These are phyloP conservation scores for Mayetiola destructor DNA, from an alignment of 2,888 invertebrate genomes.

Conservation along the genomic window DNA sequence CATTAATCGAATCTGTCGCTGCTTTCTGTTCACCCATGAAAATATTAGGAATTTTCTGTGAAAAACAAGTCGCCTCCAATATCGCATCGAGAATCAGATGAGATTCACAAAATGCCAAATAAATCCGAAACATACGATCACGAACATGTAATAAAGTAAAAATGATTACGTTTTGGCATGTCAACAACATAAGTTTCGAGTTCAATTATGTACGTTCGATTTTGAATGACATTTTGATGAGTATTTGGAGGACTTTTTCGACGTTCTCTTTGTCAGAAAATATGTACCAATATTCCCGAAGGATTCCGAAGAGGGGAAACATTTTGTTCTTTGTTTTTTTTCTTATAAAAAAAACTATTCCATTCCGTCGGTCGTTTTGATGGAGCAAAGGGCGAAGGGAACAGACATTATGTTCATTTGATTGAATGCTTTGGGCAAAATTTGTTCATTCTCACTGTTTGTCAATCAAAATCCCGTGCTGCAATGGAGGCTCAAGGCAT, in stretches of 20 bases:
- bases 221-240: slow-evolving; percentile 8
- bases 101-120: too few species aligned
- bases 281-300: background rate
- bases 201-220: slow-evolving; percentile 7
- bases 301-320: background rate
- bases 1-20: slow-evolving; percentile 9
- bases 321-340: background rate
- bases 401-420: too few species aligned
- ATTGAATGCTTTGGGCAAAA: background rate
- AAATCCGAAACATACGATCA: background rate
- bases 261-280: too few species aligned
- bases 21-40: too few species aligned
- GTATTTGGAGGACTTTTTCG: background rate
- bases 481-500: too few species aligned
- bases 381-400: too few species aligned
- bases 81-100: too few species aligned
- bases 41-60: too few species aligned
- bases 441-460: background rate
- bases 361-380: too few species aligned
- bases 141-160: slow-evolving; percentile 3
- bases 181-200: background rate
- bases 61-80: too few species aligned
- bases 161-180: slow-evolving; percentile 6
- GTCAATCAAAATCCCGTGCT: too few species aligned
- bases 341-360: too few species aligned